Percentiles rank a stretch among this genome's conserved stretches.
phyloP scores from a whole-genome alignment of 2,113 vertebrate species.

The Pluvialis apricaria region DNA sequence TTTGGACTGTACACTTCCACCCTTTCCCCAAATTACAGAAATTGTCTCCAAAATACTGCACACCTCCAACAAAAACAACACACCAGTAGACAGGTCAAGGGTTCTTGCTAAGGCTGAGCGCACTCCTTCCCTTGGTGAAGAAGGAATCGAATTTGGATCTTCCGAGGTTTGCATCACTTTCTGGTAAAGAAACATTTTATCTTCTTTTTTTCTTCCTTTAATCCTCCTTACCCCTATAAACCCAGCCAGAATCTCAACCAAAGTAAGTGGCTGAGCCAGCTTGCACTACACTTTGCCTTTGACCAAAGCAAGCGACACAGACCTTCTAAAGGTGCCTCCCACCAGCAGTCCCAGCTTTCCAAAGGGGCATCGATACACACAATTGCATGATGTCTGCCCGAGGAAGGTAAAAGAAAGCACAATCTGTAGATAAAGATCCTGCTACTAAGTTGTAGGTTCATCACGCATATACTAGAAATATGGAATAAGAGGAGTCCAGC shows the following conservation, averaged over 20 bases:
- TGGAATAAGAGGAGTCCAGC: background rate
- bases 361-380: background rate
- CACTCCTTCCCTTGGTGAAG: background rate
- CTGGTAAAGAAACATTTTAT: background rate
- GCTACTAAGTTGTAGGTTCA: background rate
- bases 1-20: background rate
- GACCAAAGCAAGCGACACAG: background rate
- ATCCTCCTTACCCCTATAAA: background rate
- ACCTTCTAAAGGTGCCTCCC: background rate
- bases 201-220: background rate
- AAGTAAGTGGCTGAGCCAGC: background rate
- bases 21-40: background rate
- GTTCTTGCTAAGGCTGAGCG: background rate
- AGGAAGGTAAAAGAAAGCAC: background rate
- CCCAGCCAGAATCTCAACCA: background rate
- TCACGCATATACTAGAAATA: background rate
- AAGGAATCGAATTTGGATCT: background rate
- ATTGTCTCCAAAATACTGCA: background rate
- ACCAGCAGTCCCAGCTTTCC: background rate
- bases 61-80: background rate
- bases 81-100: background rate
- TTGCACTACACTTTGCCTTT: background rate
- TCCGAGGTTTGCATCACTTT: background rate
- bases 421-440: background rate
- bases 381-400: background rate